A percentile compares a stretch with the other conserved stretches of the same genome.
These are phyloP conservation scores for Priocnemis perturbator DNA, from an alignment of 2,888 invertebrate genomes.

Conservation along the genomic window DNA sequence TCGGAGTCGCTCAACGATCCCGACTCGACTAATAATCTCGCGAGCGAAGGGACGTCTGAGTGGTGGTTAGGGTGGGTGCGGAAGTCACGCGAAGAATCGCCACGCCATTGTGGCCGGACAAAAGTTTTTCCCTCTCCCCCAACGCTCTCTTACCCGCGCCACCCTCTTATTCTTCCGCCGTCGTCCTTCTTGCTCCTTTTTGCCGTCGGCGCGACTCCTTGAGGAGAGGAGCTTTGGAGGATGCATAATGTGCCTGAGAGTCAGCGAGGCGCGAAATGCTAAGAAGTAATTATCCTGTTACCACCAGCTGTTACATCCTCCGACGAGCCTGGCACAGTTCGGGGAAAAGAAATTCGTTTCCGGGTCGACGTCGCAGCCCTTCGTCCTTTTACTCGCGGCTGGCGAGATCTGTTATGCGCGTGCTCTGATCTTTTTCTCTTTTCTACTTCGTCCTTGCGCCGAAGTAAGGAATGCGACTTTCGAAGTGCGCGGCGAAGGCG, in stretches of 20 bases:
- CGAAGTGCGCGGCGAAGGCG: no score
- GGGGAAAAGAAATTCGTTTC: conserved; percentile 44
- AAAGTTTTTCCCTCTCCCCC: conserved; percentile 7
- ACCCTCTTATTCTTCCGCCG: neutral
- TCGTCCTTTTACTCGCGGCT: conserved; percentile 12
- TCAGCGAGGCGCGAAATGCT: conserved; percentile 57
- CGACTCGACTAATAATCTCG: neutral
- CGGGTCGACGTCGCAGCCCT: conserved; percentile 17
- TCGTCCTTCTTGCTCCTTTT: neutral
- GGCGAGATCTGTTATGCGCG: no score
- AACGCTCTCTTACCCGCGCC: neutral
- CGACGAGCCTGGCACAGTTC: conserved; percentile 25
- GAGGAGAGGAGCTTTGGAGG: conserved; percentile 30
- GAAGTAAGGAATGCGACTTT: no score
- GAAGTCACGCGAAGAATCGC: neutral
- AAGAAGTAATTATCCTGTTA: conserved; percentile 60
- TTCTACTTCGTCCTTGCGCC: no score
- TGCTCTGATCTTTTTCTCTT: no score
- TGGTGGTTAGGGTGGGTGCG: neutral
- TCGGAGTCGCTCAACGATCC: no score
- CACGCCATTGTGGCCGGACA: conserved; percentile 3
- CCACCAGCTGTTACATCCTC: conserved; percentile 53
- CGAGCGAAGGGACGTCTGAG: neutral
- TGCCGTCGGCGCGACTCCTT: conserved; percentile 25
- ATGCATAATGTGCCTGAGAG: conserved; percentile 48